Evolutionary conservation across 2,888 invertebrate species (phyloP).

Genomic region (Drosophila niveifrons): DNA sequence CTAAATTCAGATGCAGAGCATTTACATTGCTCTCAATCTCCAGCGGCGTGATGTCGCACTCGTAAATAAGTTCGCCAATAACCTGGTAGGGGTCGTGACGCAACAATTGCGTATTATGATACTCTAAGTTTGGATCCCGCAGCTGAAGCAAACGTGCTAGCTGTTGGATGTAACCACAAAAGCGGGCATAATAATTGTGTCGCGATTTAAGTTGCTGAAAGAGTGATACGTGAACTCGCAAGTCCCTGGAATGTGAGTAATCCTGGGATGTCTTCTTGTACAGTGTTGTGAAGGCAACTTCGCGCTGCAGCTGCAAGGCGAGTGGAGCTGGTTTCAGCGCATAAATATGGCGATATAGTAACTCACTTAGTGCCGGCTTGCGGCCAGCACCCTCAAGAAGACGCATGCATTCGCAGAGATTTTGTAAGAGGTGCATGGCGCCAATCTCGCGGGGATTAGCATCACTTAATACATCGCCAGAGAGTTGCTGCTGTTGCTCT

Average conservation of each 20-base stretch:
- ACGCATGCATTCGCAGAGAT: slow-evolving; percentile 82
- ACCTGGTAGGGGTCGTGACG: slow-evolving; percentile 87
- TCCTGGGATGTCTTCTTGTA: slow-evolving; percentile 69
- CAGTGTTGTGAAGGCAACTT: slow-evolving; percentile 72
- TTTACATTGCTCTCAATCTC: slow-evolving; percentile 90
- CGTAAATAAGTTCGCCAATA: slow-evolving; percentile 89
- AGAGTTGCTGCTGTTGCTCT: slow-evolving; percentile 7
- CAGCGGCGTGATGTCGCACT: slow-evolving; percentile 88
- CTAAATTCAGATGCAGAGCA: slow-evolving; percentile 90
- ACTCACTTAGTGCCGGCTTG: slow-evolving; percentile 68
- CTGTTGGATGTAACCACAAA: slow-evolving; percentile 82
- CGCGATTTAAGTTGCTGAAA: slow-evolving; percentile 83
- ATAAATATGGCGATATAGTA: slow-evolving; percentile 76
- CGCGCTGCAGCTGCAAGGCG: slow-evolving; percentile 74
- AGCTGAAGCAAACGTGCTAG: slow-evolving; percentile 84
- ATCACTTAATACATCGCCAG: slow-evolving; percentile 16
- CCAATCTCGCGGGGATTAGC: slow-evolving; percentile 76
- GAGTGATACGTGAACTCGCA: slow-evolving; percentile 77
- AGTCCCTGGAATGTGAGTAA: slow-evolving; percentile 70
- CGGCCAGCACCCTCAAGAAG: slow-evolving; percentile 63
- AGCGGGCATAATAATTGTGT: slow-evolving; percentile 82
- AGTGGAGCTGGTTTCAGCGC: slow-evolving; percentile 75
- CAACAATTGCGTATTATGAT: slow-evolving; percentile 77
- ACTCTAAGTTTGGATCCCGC: slow-evolving; percentile 75
- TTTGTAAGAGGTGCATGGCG: slow-evolving; percentile 75